Evolutionary conservation across 2,888 invertebrate species (phyloP).

Genomic region (Heliconius ethilla): DNA sequence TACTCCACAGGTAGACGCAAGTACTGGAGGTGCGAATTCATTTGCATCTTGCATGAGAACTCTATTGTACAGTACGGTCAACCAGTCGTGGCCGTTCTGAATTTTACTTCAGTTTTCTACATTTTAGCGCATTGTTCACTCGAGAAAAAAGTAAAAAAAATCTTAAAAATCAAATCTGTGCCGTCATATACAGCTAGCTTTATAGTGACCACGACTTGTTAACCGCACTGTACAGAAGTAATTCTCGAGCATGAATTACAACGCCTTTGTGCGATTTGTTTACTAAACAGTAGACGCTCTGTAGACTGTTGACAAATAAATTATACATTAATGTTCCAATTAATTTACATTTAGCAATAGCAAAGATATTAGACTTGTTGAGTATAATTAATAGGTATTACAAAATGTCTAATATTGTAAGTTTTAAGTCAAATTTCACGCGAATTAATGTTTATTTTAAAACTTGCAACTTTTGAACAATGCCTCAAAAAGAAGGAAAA

Average conservation of each 20-base stretch:
- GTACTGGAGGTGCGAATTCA: constrained; percentile 30
- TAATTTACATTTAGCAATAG: constrained; percentile 6
- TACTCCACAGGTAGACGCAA: constrained; percentile 35
- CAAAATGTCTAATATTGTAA: neutral
- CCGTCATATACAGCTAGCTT: too few relatives aligned
- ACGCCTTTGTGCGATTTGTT: constrained; percentile 54
- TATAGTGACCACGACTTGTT: too few relatives aligned
- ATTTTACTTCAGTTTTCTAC: too few relatives aligned
- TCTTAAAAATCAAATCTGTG: too few relatives aligned
- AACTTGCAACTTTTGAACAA: too few relatives aligned
- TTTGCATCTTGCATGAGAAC: constrained; percentile 40
- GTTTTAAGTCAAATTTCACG: too few relatives aligned
- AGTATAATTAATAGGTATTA: neutral
- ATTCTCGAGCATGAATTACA: constrained; percentile 39
- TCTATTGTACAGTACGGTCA: neutral
- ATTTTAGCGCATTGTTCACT: too few relatives aligned
- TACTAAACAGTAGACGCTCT: constrained; percentile 50
- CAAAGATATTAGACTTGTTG: constrained; percentile 4
- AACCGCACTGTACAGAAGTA: constrained; percentile 35
- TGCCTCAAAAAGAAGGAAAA: too few relatives aligned
- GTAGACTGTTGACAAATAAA: constrained; percentile 43
- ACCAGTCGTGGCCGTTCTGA: too few relatives aligned
- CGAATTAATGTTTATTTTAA: too few relatives aligned
- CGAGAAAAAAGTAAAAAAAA: too few relatives aligned
- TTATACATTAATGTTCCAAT: constrained; percentile 17